Base-by-base conservation (phyloP, 2,113 vertebrate species). In the Morphnarchus princeps region DNA sequence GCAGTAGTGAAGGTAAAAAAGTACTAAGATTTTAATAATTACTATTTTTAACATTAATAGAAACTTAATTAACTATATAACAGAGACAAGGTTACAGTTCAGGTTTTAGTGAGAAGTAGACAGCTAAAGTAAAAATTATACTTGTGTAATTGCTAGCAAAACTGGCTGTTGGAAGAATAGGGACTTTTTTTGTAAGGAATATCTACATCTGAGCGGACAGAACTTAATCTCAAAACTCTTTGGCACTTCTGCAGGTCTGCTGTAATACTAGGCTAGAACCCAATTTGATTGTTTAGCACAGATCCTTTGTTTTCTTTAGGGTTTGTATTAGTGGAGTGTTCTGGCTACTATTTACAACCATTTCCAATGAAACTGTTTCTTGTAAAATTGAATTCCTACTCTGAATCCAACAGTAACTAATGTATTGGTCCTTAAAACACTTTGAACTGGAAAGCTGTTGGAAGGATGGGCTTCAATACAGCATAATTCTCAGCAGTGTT, bases 1-100 rank as follows among this genome's bases (percentile, higher is more conserved):
- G 94, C 91, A 67, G 40, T 54, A 92, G 94, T 59, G 83, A 96
- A 97, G 94, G 96, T 95, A 77, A 96, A 94, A 84, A 71, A 42
- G 34, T 76, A 83, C 42, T 82, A 83, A 93, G 87, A 82, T 94
- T 96, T 96, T 97, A 93, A 76, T 71, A 70, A 79, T 49, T 22
- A 24, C 43, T 69, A 42, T 91, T 93, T 95, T 94, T 89, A 93
- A 57, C 38, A 47, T 82, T 87, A 91, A 47, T 45, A 83, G 58
- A 52, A 95, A 52, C 25, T 59, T 49, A 24, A 49, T 59, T 95
- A 61, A 50, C 29, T 72, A 42, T 89, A 45, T 76, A 85, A 58
- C 12, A 32, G n/a, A 94, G 54, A 29, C 34, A 71, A 77, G 67
- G 57, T 72, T 95, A 87, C 69, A 82, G 79, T 90, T 89, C 42